phyloP scores from a whole-genome alignment of 2,888 invertebrate genomes.

The Melanostoma scalare region DNA sequence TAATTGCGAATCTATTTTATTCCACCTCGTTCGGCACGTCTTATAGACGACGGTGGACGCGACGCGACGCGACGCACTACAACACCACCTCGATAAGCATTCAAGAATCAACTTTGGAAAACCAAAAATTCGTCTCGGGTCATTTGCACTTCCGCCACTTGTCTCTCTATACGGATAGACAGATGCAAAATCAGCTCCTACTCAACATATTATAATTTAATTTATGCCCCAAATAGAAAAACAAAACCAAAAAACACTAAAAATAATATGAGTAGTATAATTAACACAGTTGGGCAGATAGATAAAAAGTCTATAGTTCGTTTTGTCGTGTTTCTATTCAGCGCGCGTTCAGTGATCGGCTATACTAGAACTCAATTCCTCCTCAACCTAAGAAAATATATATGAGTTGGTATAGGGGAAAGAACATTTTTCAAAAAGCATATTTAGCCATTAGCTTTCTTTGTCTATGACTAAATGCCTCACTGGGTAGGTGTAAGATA shows the following conservation, averaged over 20 bases:
- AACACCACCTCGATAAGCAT: slow-evolving; percentile 11
- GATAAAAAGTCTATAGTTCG: slow-evolving; percentile 30
- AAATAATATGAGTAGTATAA: slow-evolving; percentile 59
- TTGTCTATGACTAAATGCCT: slow-evolving; percentile 61
- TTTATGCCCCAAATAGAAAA: slow-evolving; percentile 53
- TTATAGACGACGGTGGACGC: background rate
- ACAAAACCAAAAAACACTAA: background rate
- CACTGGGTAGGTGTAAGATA: slow-evolving; percentile 61
- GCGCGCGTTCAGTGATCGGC: too few relatives aligned
- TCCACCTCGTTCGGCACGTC: background rate
- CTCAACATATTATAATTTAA: slow-evolving; percentile 47
- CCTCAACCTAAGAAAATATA: too few relatives aligned
- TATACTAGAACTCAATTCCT: too few relatives aligned
- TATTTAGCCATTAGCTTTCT: slow-evolving; percentile 58
- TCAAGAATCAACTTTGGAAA: slow-evolving; percentile 18
- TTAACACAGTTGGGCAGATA: slow-evolving; percentile 62
- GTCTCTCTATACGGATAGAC: slow-evolving; percentile 1
- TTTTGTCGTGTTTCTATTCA: too few relatives aligned
- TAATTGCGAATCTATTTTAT: slow-evolving; percentile 35
- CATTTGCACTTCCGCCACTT: slow-evolving; percentile 68
- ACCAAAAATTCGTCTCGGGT: slow-evolving; percentile 56
- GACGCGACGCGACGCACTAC: background rate
- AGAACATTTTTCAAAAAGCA: slow-evolving; percentile 28
- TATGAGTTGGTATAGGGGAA: slow-evolving; percentile 19
- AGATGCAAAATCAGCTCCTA: slow-evolving; percentile 48